Conservation (phyloP, 2,113 vertebrate genomes). For the Pseudonaja textilis region DNA sequence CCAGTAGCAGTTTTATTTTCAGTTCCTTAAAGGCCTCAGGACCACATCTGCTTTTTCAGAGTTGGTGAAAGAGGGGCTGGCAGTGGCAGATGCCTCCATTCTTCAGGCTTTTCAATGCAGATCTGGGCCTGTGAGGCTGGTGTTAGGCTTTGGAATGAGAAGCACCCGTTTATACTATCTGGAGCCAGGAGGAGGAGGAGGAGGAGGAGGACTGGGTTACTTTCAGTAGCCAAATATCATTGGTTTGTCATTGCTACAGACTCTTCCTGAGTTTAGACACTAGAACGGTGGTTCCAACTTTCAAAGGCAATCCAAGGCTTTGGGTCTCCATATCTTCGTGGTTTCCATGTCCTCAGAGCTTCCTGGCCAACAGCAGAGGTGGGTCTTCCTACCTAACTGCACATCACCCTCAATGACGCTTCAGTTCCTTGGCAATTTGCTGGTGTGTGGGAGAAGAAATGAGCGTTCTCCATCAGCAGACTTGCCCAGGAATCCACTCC, state of each 20-base stretch:
- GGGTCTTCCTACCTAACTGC: background rate
- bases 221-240: background rate
- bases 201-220: background rate
- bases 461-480: background rate
- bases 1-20: background rate
- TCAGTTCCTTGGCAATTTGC: background rate
- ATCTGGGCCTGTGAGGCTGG: background rate
- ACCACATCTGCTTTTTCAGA: background rate
- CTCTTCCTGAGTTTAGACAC: background rate
- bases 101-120: background rate
- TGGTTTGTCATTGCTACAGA: background rate
- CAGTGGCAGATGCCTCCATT: background rate
- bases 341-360: background rate
- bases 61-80: background rate
- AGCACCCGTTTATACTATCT: background rate
- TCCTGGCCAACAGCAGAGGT: background rate
- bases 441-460: background rate
- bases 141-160: background rate
- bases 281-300: background rate
- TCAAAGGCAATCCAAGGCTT: background rate
- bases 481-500: background rate
- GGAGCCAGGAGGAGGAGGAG: background rate
- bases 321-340: background rate
- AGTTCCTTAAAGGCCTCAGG: background rate
- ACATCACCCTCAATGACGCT: background rate